Evolutionary conservation across 2,797 vertebrate species (phyloP).

Genomic region (Enteromius unitaeniatus): DNA sequence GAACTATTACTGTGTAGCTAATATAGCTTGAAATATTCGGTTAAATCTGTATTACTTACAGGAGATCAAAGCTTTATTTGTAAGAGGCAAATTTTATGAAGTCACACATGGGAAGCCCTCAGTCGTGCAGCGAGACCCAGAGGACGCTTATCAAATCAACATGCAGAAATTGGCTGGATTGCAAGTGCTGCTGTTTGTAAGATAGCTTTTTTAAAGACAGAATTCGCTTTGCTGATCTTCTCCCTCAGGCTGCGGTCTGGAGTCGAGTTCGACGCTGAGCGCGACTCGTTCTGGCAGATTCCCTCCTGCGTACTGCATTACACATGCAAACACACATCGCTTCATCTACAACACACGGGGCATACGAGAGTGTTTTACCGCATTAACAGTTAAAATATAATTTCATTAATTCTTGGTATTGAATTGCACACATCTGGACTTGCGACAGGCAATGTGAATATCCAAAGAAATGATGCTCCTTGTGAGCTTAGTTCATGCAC

Average conservation of each 20-base stretch:
- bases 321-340: slow-evolving; percentile 32
- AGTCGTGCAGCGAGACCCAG: slow-evolving; percentile 73
- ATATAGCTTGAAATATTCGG: slow-evolving; percentile 76
- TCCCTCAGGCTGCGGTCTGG: slow-evolving; percentile 63
- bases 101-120: slow-evolving; percentile 75
- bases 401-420: background rate
- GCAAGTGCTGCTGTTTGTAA: slow-evolving; percentile 74
- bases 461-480: background rate
- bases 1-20: slow-evolving; percentile 74
- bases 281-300: background rate
- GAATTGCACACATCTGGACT: background rate
- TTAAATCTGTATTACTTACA: slow-evolving; percentile 75
- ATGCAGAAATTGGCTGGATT: slow-evolving; percentile 78
- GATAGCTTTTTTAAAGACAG: slow-evolving; percentile 73
- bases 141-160: slow-evolving; percentile 84
- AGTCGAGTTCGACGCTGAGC: slow-evolving; percentile 17
- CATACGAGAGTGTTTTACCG: background rate
- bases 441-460: background rate
- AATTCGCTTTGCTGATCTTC: slow-evolving; percentile 64
- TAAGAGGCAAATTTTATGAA: slow-evolving; percentile 75
- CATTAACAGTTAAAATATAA: background rate
- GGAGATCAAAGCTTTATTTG: slow-evolving; percentile 80
- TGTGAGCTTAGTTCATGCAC: background rate
- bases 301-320: slow-evolving; percentile 63
- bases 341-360: slow-evolving; percentile 43